These are phyloP conservation scores for Frankliniella intonsa DNA, from an alignment of 2,888 invertebrate species.

Conservation along the genomic window DNA sequence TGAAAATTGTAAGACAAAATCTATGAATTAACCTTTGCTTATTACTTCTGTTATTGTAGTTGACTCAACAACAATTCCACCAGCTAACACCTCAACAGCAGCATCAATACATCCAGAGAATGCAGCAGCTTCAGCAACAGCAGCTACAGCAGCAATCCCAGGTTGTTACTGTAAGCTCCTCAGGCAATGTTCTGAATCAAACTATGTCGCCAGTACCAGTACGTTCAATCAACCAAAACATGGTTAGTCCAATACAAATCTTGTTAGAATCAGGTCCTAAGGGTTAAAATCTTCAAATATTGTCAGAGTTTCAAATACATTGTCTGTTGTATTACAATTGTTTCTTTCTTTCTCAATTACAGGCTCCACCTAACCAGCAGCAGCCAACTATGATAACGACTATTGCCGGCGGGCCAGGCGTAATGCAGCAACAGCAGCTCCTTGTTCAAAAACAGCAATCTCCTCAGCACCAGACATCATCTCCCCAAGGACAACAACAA, in stretches of 20 bases:
- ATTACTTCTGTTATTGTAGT: slow-evolving; percentile 33
- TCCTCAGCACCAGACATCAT: slow-evolving; percentile 30
- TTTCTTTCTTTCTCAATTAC: neutral
- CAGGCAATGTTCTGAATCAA: slow-evolving; percentile 41
- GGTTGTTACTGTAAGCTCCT: slow-evolving; percentile 30
- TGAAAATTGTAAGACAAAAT: neutral
- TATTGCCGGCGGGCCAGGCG: slow-evolving; percentile 24
- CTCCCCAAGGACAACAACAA: slow-evolving; percentile 37
- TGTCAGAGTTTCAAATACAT: neutral
- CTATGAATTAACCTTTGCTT: neutral
- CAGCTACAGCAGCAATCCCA: slow-evolving; percentile 45
- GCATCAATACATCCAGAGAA: slow-evolving; percentile 40
- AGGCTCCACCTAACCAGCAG: slow-evolving; percentile 32
- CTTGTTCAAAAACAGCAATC: slow-evolving; percentile 40
- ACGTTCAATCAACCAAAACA: neutral
- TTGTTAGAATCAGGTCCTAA: neutral
- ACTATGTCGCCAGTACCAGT: slow-evolving; percentile 37
- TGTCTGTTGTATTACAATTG: neutral
- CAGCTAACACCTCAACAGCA: slow-evolving; percentile 41
- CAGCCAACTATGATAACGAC: slow-evolving; percentile 29
- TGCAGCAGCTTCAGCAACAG: slow-evolving; percentile 43
- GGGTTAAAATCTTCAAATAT: neutral
- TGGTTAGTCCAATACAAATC: neutral
- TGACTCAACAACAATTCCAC: slow-evolving; percentile 36
- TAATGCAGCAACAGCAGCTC: slow-evolving; percentile 42